phyloP scores from a whole-genome alignment of 2,113 vertebrate species.

The Heterotis niloticus region DNA sequence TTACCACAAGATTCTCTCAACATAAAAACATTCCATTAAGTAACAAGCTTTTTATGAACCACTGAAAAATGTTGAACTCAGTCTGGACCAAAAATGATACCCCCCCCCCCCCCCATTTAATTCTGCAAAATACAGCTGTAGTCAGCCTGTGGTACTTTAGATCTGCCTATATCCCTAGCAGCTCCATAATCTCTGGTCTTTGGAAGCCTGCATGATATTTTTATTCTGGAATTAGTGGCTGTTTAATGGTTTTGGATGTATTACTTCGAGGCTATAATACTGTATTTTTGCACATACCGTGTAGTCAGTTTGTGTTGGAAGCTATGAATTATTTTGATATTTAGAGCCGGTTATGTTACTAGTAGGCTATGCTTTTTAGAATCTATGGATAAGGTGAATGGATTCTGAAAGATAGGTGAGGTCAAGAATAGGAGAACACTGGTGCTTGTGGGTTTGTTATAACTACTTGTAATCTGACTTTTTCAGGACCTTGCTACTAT shows the following conservation, averaged over 20 bases:
- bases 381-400: too few species aligned
- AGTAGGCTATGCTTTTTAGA: too few species aligned
- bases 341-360: too few species aligned
- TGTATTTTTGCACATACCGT: too few species aligned
- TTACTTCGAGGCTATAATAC: too few species aligned
- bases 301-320: too few species aligned
- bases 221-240: not conserved
- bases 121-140: constrained; percentile 1
- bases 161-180: not conserved
- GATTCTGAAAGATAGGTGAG: too few species aligned
- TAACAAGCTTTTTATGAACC: not conserved
- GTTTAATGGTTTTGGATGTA: not conserved
- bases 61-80: not conserved
- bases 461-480: constrained; percentile 12
- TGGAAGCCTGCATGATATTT: not conserved
- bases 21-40: not conserved
- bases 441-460: too few species aligned
- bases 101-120: not conserved
- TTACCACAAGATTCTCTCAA: not conserved
- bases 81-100: not conserved
- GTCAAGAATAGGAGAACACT: too few species aligned
- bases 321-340: too few species aligned
- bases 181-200: too few species aligned
- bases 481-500: constrained; percentile 82
- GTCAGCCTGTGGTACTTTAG: not conserved